phyloP scores from a whole-genome alignment of 1,140 invertebrate genomes.

The Ridgeia piscesae region DNA sequence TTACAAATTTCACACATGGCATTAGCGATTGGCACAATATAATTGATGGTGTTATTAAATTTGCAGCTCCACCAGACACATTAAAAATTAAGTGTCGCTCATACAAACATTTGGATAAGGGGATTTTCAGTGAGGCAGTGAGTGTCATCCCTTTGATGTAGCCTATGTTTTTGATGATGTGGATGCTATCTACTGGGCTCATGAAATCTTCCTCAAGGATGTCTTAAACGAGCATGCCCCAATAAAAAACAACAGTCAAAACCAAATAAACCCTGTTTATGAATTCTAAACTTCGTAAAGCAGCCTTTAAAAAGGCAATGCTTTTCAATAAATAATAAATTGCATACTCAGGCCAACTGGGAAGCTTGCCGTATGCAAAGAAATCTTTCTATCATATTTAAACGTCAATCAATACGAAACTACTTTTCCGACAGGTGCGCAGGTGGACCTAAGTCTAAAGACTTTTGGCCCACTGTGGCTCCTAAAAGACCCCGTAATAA shows the following conservation, averaged over 20 bases:
- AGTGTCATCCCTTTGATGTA: background rate
- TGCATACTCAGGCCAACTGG: background rate
- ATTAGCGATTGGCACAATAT: background rate
- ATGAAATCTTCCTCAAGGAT: slow-evolving; percentile 23
- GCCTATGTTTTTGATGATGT: slow-evolving; percentile 19
- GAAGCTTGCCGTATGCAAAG: background rate
- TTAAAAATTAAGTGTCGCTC: background rate
- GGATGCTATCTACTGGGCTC: slow-evolving; percentile 19
- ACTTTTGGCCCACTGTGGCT: slow-evolving; percentile 32
- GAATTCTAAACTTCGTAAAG: slow-evolving; percentile 31
- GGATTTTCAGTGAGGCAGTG: background rate
- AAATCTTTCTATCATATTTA: slow-evolving; percentile 22
- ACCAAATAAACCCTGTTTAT: slow-evolving; percentile 25
- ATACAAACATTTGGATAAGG: slow-evolving; percentile 12
- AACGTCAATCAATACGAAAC: slow-evolving; percentile 23
- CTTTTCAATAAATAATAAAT: background rate
- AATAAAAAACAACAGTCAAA: slow-evolving; percentile 22
- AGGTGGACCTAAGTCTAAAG: slow-evolving; percentile 23
- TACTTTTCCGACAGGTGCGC: slow-evolving; percentile 31
- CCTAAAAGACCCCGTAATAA: slow-evolving; percentile 19
- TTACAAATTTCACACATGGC: background rate
- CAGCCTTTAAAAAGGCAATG: background rate
- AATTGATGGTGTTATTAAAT: too few relatives aligned
- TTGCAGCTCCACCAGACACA: background rate
- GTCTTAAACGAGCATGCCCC: slow-evolving; percentile 28